These are phyloP conservation scores for Fulmarus glacialis DNA, from an alignment of 2,113 vertebrate genomes.

Conservation along the genomic window DNA sequence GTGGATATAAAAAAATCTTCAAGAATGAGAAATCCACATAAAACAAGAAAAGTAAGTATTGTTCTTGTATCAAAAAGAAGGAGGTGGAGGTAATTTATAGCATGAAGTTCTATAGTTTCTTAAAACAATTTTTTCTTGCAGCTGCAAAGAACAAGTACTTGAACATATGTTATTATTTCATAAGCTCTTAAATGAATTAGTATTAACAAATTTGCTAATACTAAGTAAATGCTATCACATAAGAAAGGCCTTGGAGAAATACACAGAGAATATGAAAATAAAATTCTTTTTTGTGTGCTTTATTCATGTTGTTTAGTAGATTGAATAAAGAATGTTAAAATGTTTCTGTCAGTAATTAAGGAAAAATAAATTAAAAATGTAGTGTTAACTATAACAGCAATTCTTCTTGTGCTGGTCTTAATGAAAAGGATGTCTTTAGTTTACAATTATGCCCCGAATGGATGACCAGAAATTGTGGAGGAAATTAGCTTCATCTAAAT, in stretches of 20 bases:
- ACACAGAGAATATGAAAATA: not conserved
- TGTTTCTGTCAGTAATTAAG: not conserved
- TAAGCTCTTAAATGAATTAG: not conserved
- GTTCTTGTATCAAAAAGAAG: not conserved
- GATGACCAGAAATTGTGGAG: not conserved
- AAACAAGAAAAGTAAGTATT: conserved; percentile 91
- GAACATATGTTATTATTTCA: not conserved
- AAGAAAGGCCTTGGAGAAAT: not conserved
- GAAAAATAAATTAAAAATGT: not conserved
- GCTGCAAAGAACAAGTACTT: not conserved
- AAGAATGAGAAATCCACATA: conserved; percentile 97
- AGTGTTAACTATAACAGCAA: not conserved
- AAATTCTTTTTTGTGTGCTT: not conserved
- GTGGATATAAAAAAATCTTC: conserved; percentile 99
- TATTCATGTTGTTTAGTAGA: not conserved
- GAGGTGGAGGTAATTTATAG: not conserved
- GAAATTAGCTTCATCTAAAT: not conserved
- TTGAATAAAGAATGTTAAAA: not conserved
- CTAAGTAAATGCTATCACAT: not conserved
- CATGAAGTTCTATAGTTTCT: not conserved
- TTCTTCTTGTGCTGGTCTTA: not conserved
- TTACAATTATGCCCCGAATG: not conserved
- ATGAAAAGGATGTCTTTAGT: not conserved
- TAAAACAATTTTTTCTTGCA: not conserved
- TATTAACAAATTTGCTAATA: not conserved